Evolutionary conservation across 64 coral and sea anemone species (phyloP).

Genomic region (Actinia equina): DNA sequence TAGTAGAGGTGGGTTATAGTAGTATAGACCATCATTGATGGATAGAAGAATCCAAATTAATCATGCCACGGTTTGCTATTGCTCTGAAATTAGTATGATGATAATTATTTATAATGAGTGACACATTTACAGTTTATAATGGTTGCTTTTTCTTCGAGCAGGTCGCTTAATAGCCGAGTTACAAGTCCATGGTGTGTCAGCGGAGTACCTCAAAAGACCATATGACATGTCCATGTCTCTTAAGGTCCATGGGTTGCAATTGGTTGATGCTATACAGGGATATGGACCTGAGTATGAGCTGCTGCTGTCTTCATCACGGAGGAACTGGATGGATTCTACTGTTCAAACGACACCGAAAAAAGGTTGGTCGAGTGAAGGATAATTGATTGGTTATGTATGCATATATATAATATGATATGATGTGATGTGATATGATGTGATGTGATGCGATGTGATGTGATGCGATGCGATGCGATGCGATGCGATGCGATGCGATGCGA

Average conservation of each 20-base stretch:
- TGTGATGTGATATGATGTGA: too few species aligned
- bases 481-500: too few species aligned
- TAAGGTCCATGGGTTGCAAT: slow-evolving; percentile 73
- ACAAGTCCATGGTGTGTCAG: slow-evolving; percentile 77
- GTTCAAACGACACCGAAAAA: background rate
- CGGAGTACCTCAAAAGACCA: slow-evolving; percentile 80
- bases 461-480: too few species aligned
- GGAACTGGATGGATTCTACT: background rate
- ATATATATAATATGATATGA: too few species aligned
- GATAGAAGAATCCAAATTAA: slow-evolving; percentile 78
- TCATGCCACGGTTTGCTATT: slow-evolving; percentile 72
- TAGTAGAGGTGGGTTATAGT: slow-evolving; percentile 64
- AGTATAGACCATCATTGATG: background rate
- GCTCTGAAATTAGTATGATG: too few species aligned
- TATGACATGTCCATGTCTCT: slow-evolving; percentile 81
- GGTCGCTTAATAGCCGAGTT: slow-evolving; percentile 92
- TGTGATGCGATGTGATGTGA: too few species aligned
- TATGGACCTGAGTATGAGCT: slow-evolving; percentile 93
- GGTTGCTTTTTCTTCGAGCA: background rate
- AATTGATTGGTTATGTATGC: too few species aligned
- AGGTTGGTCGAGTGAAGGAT: background rate
- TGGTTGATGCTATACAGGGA: slow-evolving; percentile 82
- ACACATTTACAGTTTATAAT: background rate
- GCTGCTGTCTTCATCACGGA: slow-evolving; percentile 42
- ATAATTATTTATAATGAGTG: too few species aligned